Evolutionary conservation across 2,888 invertebrate genomes (phyloP), one percentile per base, ranked within the genome.

Genomic region (Microctonus brassicae): DNA sequence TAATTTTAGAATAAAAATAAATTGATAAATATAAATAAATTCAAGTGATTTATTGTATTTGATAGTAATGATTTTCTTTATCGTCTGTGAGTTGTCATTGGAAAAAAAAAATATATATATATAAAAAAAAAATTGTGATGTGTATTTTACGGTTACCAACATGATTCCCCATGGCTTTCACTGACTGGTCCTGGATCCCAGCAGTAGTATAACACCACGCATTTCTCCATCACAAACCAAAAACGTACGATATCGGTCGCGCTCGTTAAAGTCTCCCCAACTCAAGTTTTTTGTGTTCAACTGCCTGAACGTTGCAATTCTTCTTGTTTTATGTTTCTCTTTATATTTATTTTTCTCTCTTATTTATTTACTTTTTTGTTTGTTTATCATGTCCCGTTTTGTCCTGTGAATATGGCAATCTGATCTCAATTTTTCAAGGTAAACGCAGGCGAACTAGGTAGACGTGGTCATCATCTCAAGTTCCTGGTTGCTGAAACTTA

Each of bases 401-500:
- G 33, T n/a, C 24, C 29, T 24, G 24, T 53, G 11, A 62, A 36
- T 24, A 29, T n/a, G 13, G 6, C 24, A 22, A 57, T 42, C 20
- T 17, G 39, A 60, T 64, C 33, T 60, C 26, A 29, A 17, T 33
- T 36, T 20, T 52, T 7, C 22, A 66, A 86, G 86, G 81, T 86
- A 5, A 94, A 94, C 83, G 88, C 89, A 24, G 90, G 91, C 58
- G 89, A 90, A 67, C 86, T 93, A 34, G 89, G 89, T 0, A 89
- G 89, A 33, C 89, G 92, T 77, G 94, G 95, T 0, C 95, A 96
- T 86, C 91, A 91, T 0, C 88, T 97, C 72, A 92, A 93, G 75
- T 95, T 96, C 82, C 89, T 93, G 22, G 93, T 97, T 4, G 95
- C 95, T 1, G 97, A 97, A 88, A 97, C 97, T 0, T 96, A 92